phyloP scores from a whole-genome alignment of 2,113 vertebrate species.

The Lycaon pictus region DNA sequence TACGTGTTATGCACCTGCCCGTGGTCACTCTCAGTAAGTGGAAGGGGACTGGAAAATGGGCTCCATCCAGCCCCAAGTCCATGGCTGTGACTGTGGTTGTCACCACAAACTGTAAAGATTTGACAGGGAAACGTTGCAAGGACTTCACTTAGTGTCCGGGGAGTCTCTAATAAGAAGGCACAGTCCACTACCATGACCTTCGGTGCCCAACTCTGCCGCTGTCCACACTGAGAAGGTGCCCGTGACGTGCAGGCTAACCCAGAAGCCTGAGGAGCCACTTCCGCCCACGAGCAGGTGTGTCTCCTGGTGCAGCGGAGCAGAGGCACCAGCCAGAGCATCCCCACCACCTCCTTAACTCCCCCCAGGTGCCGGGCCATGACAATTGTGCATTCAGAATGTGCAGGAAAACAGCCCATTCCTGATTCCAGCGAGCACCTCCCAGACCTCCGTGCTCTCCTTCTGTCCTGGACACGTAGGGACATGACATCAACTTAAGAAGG shows the following conservation, averaged over 20 bases:
- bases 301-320: too few species aligned
- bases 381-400: too few species aligned
- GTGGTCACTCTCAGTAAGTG: too few species aligned
- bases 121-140: not conserved
- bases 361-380: too few species aligned
- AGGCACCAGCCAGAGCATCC: too few species aligned
- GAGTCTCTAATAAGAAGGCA: not conserved
- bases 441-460: not conserved
- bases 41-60: not conserved
- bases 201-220: not conserved
- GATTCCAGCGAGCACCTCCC: not conserved
- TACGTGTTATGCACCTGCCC: not conserved
- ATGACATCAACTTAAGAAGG: not conserved
- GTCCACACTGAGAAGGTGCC: not conserved
- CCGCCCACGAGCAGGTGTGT: not conserved
- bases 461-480: not conserved
- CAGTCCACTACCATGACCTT: too few species aligned
- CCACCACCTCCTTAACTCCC: not conserved
- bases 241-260: rapidly evolving
- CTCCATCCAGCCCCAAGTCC: too few species aligned
- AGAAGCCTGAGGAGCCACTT: rapidly evolving
- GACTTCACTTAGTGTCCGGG: too few species aligned
- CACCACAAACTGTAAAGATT: not conserved
- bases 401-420: too few species aligned
- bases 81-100: not conserved